A percentile compares a stretch with the other conserved stretches of the same genome.
phyloP scores from a whole-genome alignment of 2,888 invertebrate species.

The Minunthozetes semirufus region DNA sequence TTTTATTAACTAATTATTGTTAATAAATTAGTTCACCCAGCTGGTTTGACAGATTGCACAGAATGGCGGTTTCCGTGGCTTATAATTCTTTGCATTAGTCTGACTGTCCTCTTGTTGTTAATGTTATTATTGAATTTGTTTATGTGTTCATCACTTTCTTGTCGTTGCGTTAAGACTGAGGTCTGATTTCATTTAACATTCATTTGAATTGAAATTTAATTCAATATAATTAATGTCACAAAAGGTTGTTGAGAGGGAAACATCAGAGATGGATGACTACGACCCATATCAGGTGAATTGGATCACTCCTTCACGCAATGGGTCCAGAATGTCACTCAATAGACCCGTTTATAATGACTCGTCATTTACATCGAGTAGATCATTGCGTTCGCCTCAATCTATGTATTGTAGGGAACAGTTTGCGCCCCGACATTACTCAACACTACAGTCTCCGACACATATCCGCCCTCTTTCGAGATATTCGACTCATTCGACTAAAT shows the following conservation, averaged over 20 bases:
- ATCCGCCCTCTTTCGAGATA: constrained; percentile 8
- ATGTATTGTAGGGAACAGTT: background rate
- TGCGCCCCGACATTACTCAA: constrained; percentile 7
- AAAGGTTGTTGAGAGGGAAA: constrained; percentile 25
- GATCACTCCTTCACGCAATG: constrained; percentile 31
- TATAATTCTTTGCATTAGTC: constrained; percentile 75
- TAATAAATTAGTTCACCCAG: background rate
- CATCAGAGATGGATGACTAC: constrained; percentile 30
- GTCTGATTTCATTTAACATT: background rate
- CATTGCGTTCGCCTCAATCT: background rate
- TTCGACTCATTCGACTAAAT: constrained; percentile 27
- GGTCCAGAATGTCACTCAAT: constrained; percentile 31
- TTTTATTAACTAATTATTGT: background rate
- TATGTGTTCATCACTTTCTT: constrained; percentile 89
- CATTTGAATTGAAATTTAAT: background rate
- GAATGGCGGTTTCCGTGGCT: constrained; percentile 57
- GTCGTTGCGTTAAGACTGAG: constrained; percentile 48
- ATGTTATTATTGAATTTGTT: constrained; percentile 90
- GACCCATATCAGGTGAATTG: constrained; percentile 35
- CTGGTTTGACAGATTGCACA: constrained; percentile 28
- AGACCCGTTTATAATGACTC: background rate
- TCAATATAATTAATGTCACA: background rate
- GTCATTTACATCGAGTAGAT: background rate
- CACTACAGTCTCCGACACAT: background rate
- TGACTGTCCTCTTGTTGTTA: constrained; percentile 80